A percentile compares a stretch with the other conserved stretches of the same genome.
phyloP scores from a whole-genome alignment of 2,888 invertebrate species.

The Fragum whitleyi region DNA sequence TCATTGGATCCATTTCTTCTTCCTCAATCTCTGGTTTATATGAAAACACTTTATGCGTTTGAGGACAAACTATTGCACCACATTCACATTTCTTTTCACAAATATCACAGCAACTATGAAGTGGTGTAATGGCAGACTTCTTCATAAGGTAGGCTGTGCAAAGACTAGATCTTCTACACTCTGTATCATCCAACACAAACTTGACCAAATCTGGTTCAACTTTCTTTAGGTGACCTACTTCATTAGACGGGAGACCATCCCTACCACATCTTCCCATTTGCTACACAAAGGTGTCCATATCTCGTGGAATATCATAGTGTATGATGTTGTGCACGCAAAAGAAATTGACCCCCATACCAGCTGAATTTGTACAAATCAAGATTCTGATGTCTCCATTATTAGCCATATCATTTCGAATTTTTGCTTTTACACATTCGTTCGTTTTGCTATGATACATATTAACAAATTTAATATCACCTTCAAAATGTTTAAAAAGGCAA shows the following conservation, averaged over 20 bases:
- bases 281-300: slow-evolving; percentile 60
- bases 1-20: background rate
- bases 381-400: slow-evolving; percentile 46
- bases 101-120: slow-evolving; percentile 43
- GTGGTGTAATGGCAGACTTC: background rate
- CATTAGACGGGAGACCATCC: slow-evolving; percentile 38
- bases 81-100: slow-evolving; percentile 27
- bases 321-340: slow-evolving; percentile 35
- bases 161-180: slow-evolving; percentile 18
- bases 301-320: slow-evolving; percentile 49
- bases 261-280: slow-evolving; percentile 54
- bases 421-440: slow-evolving; percentile 45
- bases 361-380: slow-evolving; percentile 43
- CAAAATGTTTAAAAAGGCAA: background rate
- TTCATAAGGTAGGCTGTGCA: slow-evolving; percentile 14
- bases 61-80: background rate
- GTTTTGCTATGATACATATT: slow-evolving; percentile 59
- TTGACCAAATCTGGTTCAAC: slow-evolving; percentile 33
- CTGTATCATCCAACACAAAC: slow-evolving; percentile 14
- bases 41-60: background rate
- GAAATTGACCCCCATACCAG: slow-evolving; percentile 51
- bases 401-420: slow-evolving; percentile 44
- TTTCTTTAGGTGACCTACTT: slow-evolving; percentile 29
- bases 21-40: background rate
- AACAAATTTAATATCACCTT: slow-evolving; percentile 16